Percentiles rank a stretch among this genome's conserved stretches.
These are phyloP conservation scores for Hetaerina titia DNA, from an alignment of 2,888 invertebrate genomes.

Conservation along the genomic window DNA sequence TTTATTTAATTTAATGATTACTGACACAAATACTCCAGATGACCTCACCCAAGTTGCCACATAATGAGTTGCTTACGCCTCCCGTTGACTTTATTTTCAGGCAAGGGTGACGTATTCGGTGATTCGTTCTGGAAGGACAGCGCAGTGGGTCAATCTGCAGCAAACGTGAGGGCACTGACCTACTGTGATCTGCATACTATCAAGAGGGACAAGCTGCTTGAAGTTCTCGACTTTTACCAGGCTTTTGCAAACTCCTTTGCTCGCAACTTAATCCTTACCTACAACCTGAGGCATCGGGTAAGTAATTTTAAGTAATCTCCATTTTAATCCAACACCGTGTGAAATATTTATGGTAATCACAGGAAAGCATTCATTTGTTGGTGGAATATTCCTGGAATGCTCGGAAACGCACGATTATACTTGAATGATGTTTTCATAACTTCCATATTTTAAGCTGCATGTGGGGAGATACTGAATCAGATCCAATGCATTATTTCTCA, in stretches of 20 bases:
- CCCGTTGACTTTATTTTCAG: conserved; percentile 79
- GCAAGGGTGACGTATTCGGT: conserved; percentile 99
- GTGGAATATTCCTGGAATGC: background rate
- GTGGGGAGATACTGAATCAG: background rate
- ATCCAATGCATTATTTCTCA: background rate
- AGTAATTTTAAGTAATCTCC: conserved; percentile 75
- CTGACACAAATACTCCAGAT: no score
- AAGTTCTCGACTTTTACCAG: conserved; percentile 99
- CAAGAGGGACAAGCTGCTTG: conserved; percentile 95
- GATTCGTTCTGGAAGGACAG: conserved; percentile 99
- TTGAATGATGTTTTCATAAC: background rate
- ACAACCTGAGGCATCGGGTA: conserved; percentile 97
- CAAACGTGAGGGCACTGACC: conserved; percentile 98
- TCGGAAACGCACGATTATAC: conserved; percentile 20
- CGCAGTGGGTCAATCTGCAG: conserved; percentile 98
- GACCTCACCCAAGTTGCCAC: background rate
- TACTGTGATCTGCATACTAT: conserved; percentile 99
- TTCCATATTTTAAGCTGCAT: background rate
- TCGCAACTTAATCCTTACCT: conserved; percentile 97
- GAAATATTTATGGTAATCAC: background rate
- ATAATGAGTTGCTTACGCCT: conserved; percentile 45
- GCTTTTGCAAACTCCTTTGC: conserved; percentile 99
- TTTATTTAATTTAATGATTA: no score
- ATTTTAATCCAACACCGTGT: background rate
- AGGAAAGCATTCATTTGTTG: conserved; percentile 15